Conservation (phyloP, 2,113 vertebrate genomes). For the Poecilia latipinna region DNA sequence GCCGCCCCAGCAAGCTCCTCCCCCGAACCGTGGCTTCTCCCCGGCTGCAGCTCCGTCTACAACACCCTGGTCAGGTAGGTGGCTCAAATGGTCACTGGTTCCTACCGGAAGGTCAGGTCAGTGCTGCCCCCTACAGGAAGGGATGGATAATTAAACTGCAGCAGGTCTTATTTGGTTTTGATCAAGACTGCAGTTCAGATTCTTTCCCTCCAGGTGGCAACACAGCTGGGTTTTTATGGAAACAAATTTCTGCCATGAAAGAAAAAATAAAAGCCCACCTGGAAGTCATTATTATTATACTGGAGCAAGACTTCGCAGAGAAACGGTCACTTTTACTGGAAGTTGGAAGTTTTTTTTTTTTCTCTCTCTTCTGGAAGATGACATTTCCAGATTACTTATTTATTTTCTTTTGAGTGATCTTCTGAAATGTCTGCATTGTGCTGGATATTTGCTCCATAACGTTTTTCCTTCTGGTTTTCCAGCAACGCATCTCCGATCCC, state of each 20-base stretch:
- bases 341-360: too few species aligned
- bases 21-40: constrained; percentile 84
- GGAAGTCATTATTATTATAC: too few species aligned
- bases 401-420: not conserved
- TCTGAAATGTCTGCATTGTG: not conserved
- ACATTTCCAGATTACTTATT: too few species aligned
- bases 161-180: not conserved
- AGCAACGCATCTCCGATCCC: constrained; percentile 66
- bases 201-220: too few species aligned
- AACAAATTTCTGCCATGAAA: too few species aligned
- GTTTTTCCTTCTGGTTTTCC: not conserved
- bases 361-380: too few species aligned
- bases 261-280: too few species aligned
- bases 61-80: constrained; percentile 83
- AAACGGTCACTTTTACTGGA: too few species aligned
- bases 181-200: too few species aligned
- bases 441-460: not conserved
- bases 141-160: not conserved
- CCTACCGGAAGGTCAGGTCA: too few species aligned
- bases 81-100: not conserved
- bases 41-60: constrained; percentile 81
- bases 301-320: too few species aligned
- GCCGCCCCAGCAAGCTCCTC: constrained; percentile 43
- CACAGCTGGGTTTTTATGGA: not conserved
- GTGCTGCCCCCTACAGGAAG: not conserved